Base-by-base conservation (phyloP, 1,140 invertebrate species). In the Alviniconcha marisindica region DNA sequence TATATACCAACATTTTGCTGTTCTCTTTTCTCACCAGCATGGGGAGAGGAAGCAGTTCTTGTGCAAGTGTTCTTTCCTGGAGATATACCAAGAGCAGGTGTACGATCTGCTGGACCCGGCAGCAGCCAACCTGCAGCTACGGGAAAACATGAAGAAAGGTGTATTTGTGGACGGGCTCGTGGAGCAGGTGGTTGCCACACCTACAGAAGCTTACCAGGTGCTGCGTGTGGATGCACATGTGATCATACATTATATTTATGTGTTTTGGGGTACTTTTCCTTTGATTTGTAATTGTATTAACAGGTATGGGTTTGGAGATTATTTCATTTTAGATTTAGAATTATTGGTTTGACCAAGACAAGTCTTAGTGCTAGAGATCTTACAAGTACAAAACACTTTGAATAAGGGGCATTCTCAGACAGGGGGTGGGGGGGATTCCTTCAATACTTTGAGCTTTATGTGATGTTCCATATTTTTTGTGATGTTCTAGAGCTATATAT, bases 41-140 rank as follows among this genome's bases (percentile, higher is more conserved):
- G 90, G 86, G 15, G 89, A 90, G 21, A 89, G 79, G 1, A 90
- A 91, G 73, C 88, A 92, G 83, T 93, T 92, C 77, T 79, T 92
- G 42, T 89, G 91, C 63, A 90, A 90, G 66, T 93, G 92, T 83
- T 93, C 93, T 4, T 94, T 94, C 85, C 88, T 94, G 38, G 94
- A 94, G 87, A 92, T 94, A 12, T 94, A 94, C 87, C 93, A 94
- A 80, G 94, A 94, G 79, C 91, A 93, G 54, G 87, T 94, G 2
- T 93, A 90, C 87, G 94, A 94, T 86, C 85, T 94, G 18, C 85
- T 94, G 18, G 92, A 92, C 38, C 86, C 92, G 12, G 87, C 90
- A 0, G 87, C 89, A 15, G 66, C 83, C 60, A 85, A 88, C n/a
- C 87, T 92, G 1, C 90, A 92, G 44, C 71, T 93, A 28, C 82